Base-by-base conservation (phyloP, 2,797 vertebrate species). In the Eulemur coronatus region DNA sequence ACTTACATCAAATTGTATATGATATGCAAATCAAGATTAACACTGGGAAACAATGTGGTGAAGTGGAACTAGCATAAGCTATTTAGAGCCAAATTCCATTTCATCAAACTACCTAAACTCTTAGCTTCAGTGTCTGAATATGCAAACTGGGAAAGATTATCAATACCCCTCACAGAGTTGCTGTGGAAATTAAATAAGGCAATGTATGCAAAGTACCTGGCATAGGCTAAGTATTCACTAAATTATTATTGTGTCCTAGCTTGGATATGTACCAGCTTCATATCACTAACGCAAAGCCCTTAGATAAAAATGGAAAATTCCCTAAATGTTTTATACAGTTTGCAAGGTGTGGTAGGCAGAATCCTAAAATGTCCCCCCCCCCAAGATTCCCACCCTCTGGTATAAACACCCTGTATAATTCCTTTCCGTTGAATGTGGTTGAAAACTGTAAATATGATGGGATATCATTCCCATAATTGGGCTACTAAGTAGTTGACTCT, bases 251-350 rank as follows among this genome's bases (percentile, higher is more conserved):
- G 65, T 75, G 52, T 80, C 65, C 65, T 80, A 69, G 7, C 63
- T 79, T 69, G 20, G n/a, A 50, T 75, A 10, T 65, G 30, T 84
- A 22, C 33, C 72, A 93, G 33, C 7, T 89, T 72, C 61, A 38
- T 30, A 86, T 24, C 33, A 70, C 4, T 61, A 8, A 13, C 14
- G 18, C 24, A 93, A 89, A 85, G 38, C 22, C 20, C 59, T 67
- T 76, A 86, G 17, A 59, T 50, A 72, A 94, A 93, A 89, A 75
- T 72, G n/a, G 15, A 84, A 89, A 92, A 89, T 82, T 63, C 57
- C 73, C 35, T 78, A 41, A 82, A 38, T 91, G 7, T 70, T n/a
- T 94, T 81, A 9, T 55, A 20, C 22, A 81, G 18, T 89, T 79
- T 84, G n/a, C 30, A 92, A 76, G 33, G 35, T 35, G 43, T 72